Evolutionary conservation across 2,888 invertebrate genomes (phyloP).

Genomic region (Xestia ashworthii): DNA sequence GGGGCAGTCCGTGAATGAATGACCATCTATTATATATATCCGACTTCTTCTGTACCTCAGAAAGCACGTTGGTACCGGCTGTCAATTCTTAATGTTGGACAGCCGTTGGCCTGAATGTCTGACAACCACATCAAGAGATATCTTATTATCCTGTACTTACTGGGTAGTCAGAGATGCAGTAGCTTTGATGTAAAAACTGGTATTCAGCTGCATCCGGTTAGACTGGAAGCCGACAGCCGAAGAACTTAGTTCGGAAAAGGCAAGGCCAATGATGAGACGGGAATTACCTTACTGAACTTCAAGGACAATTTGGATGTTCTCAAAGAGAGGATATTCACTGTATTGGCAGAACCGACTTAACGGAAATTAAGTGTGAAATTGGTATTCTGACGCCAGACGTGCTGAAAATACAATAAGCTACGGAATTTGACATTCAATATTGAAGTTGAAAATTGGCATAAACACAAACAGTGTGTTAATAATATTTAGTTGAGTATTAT

Average conservation of each 20-base stretch:
- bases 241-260: not conserved
- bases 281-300: not conserved
- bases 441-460: not conserved
- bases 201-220: not conserved
- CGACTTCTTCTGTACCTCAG: not conserved
- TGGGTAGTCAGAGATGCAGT: not conserved
- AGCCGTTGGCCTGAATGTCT: not conserved
- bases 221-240: not conserved
- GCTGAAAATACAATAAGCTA: not conserved
- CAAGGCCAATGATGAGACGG: not conserved
- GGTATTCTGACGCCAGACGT: conserved; percentile 4
- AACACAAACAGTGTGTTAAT: not conserved
- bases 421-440: not conserved
- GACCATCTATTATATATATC: not conserved
- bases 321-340: not conserved
- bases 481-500: too few relatives aligned
- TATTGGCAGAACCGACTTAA: not conserved
- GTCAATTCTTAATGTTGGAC: not conserved
- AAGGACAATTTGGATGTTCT: not conserved
- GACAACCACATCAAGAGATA: not conserved
- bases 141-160: not conserved
- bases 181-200: not conserved
- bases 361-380: conserved; percentile 17
- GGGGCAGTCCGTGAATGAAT: not conserved
- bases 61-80: not conserved